These are phyloP conservation scores for Sebastes oblongus DNA, from an alignment of 2,797 vertebrate genomes.

Conservation along the genomic window DNA sequence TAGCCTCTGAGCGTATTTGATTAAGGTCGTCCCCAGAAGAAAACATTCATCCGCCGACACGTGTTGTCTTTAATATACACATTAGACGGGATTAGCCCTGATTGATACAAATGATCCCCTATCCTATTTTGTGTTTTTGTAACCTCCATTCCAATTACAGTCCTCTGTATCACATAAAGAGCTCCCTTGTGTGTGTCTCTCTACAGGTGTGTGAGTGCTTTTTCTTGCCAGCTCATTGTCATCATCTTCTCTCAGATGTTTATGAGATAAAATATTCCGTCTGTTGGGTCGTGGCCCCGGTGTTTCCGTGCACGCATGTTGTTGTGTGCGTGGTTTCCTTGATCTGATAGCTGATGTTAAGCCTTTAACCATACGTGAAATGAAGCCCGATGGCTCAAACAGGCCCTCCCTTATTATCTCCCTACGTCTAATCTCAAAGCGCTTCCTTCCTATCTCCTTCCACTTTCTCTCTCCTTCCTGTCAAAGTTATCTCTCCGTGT, in stretches of 20 bases:
- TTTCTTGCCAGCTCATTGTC: not conserved
- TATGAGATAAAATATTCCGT: not conserved
- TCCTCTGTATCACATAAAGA: not conserved
- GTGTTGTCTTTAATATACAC: constrained; percentile 51
- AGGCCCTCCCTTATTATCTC: constrained; percentile 16
- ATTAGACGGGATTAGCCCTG: constrained; percentile 52
- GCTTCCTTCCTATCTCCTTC: constrained; percentile 35
- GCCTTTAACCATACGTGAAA: constrained; percentile 38
- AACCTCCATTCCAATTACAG: constrained; percentile 16
- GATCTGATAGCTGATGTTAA: constrained; percentile 17
- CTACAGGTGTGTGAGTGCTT: not conserved
- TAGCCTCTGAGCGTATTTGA: constrained; percentile 46
- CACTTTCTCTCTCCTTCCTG: constrained; percentile 21
- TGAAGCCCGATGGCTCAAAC: constrained; percentile 28
- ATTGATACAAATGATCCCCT: constrained; percentile 48
- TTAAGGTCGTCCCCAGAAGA: constrained; percentile 44
- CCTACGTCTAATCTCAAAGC: constrained; percentile 42
- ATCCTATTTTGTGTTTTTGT: constrained; percentile 9
- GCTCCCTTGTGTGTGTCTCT: not conserved
- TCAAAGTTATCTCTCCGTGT: constrained; percentile 62
- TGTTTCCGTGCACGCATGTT: constrained; percentile 6
- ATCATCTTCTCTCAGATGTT: not conserved
- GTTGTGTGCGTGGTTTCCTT: not conserved
- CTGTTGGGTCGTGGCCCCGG: not conserved
- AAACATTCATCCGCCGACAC: constrained; percentile 39